Evolutionary conservation across 1,140 invertebrate species (phyloP), one percentile per base, ranked within the genome.

Genomic region (Drosophila melanica): DNA sequence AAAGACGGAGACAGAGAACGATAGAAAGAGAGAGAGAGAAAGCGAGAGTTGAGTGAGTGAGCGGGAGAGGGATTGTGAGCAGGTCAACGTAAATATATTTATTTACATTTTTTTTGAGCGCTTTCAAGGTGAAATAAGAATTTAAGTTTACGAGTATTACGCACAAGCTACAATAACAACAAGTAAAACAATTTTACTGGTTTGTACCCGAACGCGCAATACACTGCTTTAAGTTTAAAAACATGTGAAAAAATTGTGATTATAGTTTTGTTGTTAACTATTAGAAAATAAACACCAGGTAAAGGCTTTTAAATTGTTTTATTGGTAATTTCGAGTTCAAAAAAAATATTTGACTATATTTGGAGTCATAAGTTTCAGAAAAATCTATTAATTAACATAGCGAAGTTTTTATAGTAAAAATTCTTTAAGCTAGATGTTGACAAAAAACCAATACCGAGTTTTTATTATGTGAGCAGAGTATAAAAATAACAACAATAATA

Each of bases 101-200:
- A 4, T 3, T 23, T 23, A 23, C 4, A 2, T 23, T 23, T 84
- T 87, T 78, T 87, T 87, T 87, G 82, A 44, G 79, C 79, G 79
- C 82, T 87, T 82, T 86, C 71, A 86, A 86, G 82, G 82, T 87
- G 77, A 86, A 86, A 86, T 86, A 86, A 86, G 79, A 86, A 87
- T 86, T 86, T 87, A 87, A 86, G 82, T 87, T 87, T 67, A 72
- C 63, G 63, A 72, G 39, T 87, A 87, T 81, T 82, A 70, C 79
- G 78, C 59, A 51, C 65, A 74, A 81, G 63, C 62, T 70, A 65
- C 65, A 75, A 77, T 30, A 79, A 67, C 54, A 62, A 58, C n/a
- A 47, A 30, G 10, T 35, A 9, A 35, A 35, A 35, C 0, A 1
- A 0, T 33, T 33, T 7, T 9, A 35, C 7, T 9, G 3, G 14